These are phyloP conservation scores for Agapornis canus DNA, from an alignment of 2,797 vertebrate genomes.

Conservation along the genomic window DNA sequence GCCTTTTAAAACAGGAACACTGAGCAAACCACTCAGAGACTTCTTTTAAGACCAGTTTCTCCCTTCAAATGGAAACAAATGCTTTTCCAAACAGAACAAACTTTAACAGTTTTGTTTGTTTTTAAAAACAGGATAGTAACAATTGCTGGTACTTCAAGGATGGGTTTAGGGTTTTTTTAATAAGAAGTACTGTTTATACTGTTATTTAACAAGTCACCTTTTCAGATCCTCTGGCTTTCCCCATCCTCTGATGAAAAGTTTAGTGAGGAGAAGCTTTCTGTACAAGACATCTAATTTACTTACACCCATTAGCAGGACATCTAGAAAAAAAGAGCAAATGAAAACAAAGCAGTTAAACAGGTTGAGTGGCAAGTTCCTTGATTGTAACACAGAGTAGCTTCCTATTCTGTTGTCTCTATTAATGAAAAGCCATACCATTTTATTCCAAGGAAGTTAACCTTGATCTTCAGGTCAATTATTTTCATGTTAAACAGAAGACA, in stretches of 20 bases:
- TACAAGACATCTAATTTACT: slow-evolving; percentile 96
- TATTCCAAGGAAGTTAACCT: background rate
- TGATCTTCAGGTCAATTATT: background rate
- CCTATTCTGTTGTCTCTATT: background rate
- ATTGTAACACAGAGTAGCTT: background rate
- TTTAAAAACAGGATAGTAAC: background rate
- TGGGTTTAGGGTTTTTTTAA: background rate
- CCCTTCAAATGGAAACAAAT: background rate
- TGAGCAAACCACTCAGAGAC: background rate
- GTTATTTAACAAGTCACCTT: slow-evolving; percentile 77
- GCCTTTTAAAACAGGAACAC: background rate
- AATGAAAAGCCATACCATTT: background rate
- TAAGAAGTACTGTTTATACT: background rate
- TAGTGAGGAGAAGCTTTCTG: slow-evolving; percentile 93
- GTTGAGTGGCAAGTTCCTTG: background rate
- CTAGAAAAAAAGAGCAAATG: slow-evolving; percentile 67
- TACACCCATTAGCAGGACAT: slow-evolving; percentile 90
- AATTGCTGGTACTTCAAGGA: background rate
- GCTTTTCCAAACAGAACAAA: background rate
- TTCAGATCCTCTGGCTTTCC: slow-evolving; percentile 96
- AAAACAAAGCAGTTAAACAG: background rate
- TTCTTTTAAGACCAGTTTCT: background rate
- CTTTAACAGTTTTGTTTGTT: background rate
- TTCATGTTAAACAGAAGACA: background rate
- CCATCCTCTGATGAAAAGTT: slow-evolving; percentile 98